Percentiles rank a stretch among this genome's conserved stretches.
Conservation (phyloP, 2,797 vertebrate genomes). For the Dendrocincla fuliginosa region DNA sequence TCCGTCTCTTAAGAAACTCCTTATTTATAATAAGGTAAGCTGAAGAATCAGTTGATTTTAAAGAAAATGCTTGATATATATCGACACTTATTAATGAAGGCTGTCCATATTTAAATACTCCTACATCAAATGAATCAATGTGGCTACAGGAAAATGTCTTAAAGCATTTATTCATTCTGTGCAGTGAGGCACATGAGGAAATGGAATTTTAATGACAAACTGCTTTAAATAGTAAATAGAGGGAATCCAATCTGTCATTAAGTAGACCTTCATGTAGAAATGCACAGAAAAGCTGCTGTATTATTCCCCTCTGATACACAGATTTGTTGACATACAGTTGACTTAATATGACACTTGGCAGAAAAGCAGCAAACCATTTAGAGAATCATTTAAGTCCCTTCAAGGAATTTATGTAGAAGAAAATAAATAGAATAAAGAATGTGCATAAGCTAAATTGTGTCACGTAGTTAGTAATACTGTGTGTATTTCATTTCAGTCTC, state of each 20-base stretch:
- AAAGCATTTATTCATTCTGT: neutral
- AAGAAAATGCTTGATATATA: neutral
- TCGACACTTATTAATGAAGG: neutral
- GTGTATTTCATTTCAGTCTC: constrained; percentile 32
- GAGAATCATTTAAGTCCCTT: neutral
- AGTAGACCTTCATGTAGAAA: neutral
- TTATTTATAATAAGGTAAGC: neutral
- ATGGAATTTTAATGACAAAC: neutral
- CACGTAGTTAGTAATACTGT: neutral
- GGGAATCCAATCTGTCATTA: neutral
- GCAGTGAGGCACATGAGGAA: neutral
- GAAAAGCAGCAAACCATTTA: neutral
- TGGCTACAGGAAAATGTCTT: neutral
- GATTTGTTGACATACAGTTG: neutral
- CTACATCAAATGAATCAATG: neutral
- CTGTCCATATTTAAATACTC: neutral
- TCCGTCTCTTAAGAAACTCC: neutral
- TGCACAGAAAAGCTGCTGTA: neutral
- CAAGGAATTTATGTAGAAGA: neutral
- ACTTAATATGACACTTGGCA: neutral
- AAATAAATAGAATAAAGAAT: neutral
- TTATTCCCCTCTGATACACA: neutral
- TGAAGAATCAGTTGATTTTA: neutral
- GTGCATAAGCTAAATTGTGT: neutral
- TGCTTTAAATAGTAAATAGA: neutral